A percentile compares a stretch with the other conserved stretches of the same genome.
These are phyloP conservation scores for Formica aserva DNA, from an alignment of 2,888 invertebrate genomes.

Conservation along the genomic window DNA sequence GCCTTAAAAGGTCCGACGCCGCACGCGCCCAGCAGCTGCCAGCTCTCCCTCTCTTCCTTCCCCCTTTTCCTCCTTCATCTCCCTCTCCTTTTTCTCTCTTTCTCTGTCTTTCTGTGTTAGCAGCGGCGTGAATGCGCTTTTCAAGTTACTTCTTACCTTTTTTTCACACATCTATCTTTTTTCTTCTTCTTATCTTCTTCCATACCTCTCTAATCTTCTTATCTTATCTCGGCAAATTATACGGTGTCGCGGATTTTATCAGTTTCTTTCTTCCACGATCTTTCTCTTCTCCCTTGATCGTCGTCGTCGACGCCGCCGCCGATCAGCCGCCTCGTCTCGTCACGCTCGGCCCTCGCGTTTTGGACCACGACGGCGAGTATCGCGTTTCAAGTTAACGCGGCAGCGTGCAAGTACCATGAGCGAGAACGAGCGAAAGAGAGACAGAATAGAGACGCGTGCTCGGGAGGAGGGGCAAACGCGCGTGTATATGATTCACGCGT, in stretches of 20 bases:
- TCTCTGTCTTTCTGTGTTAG: conserved; percentile 22
- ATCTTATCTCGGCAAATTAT: neutral
- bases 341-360: conserved; percentile 60
- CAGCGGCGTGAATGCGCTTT: conserved; percentile 17
- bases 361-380: conserved; percentile 72
- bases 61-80: conserved; percentile 52
- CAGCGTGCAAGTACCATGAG: conserved; percentile 60
- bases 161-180: conserved; percentile 30
- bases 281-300: neutral
- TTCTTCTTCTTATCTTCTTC: conserved; percentile 9
- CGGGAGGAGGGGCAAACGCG: conserved; percentile 19
- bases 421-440: conserved; percentile 49
- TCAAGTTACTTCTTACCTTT: conserved; percentile 50
- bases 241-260: neutral
- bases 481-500: conserved; percentile 50
- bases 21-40: conserved; percentile 85
- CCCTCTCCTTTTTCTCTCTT: conserved; percentile 7
- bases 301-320: neutral
- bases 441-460: neutral
- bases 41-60: conserved; percentile 72
- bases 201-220: conserved; percentile 22
- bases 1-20: conserved; percentile 86
- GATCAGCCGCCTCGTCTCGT: conserved; percentile 51
- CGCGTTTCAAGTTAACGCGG: conserved; percentile 78
- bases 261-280: conserved; percentile 26